These are phyloP conservation scores for Syngnathus floridae DNA, from an alignment of 2,113 vertebrate genomes.

Conservation along the genomic window DNA sequence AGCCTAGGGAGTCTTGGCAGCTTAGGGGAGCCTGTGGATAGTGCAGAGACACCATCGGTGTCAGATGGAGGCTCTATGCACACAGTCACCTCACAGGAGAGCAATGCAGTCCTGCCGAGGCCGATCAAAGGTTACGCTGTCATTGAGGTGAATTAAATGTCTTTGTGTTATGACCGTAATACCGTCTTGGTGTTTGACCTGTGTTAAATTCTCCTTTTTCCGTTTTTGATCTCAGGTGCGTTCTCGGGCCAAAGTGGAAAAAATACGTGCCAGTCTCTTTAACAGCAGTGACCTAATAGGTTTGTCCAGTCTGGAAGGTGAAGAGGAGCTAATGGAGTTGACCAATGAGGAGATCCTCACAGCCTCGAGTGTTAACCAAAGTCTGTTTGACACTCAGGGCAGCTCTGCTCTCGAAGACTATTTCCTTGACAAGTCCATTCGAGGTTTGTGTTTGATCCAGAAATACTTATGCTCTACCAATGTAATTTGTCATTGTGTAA, in stretches of 20 bases:
- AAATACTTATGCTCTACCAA: neutral
- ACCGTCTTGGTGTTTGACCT: conserved; percentile 2
- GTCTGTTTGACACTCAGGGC: conserved; percentile 94
- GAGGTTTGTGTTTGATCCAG: conserved; percentile 68
- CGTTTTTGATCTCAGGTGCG: conserved; percentile 72
- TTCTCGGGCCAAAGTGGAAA: conserved; percentile 93
- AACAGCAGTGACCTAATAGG: conserved; percentile 97
- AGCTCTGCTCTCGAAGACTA: conserved; percentile 94
- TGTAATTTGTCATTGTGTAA: neutral
- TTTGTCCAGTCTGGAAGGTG: conserved; percentile 89
- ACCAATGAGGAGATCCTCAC: conserved; percentile 96
- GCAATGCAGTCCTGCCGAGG: conserved; percentile 70
- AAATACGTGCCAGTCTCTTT: conserved; percentile 93
- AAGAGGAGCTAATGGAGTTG: conserved; percentile 96
- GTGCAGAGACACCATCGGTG: conserved; percentile 74
- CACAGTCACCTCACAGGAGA: conserved; percentile 83
- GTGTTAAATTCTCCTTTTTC: neutral
- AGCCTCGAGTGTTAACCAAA: conserved; percentile 95
- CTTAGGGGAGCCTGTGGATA: conserved; percentile 84
- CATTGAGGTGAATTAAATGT: conserved; percentile 79
- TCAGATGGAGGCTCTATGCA: conserved; percentile 85
- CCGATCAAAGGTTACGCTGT: conserved; percentile 96
- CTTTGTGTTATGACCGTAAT: neutral
- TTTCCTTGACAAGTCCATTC: conserved; percentile 89
- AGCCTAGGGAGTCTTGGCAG: conserved; percentile 92